phyloP scores from a whole-genome alignment of 2,888 invertebrate genomes.

The Acrobeloides nanus region DNA sequence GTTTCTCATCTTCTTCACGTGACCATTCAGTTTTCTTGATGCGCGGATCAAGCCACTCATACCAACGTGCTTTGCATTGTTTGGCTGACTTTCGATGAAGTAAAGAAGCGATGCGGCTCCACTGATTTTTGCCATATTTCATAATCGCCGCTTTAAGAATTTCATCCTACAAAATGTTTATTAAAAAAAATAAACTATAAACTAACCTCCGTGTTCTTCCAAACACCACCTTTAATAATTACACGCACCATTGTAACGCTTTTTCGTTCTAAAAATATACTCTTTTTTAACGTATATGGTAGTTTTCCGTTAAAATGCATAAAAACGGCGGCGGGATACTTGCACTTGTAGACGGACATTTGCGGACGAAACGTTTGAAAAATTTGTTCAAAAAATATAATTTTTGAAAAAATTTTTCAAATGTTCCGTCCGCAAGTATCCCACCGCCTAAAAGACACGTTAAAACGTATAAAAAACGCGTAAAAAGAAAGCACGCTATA shows the following conservation, averaged over 20 bases:
- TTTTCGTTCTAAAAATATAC: too few species aligned
- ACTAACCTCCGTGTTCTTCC: constrained; percentile 95
- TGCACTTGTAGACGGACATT: too few species aligned
- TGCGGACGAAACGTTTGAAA: too few species aligned
- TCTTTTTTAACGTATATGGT: too few species aligned
- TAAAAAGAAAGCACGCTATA: too few species aligned
- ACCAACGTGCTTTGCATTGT: constrained; percentile 72
- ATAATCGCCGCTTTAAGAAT: constrained; percentile 99
- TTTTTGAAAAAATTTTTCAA: too few species aligned
- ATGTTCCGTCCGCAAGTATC: too few species aligned
- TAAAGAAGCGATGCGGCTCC: constrained; percentile 96
- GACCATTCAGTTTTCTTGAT: constrained; percentile 99
- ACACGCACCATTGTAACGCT: constrained; percentile 99
- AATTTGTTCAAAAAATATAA: too few species aligned
- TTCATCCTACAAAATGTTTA: constrained; percentile 74
- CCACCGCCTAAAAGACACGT: too few species aligned
- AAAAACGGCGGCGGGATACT: too few species aligned
- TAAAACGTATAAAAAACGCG: too few species aligned
- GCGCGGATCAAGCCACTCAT: constrained; percentile 98
- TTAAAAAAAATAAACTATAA: background rate
- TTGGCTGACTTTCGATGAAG: constrained; percentile 96
- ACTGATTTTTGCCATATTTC: constrained; percentile 99
- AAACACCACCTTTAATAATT: constrained; percentile 99
- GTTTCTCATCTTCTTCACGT: constrained; percentile 84
- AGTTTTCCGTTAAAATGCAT: too few species aligned